Evolutionary conservation across 2,888 invertebrate species (phyloP).

Genomic region (Caenorhabditis sp.): DNA sequence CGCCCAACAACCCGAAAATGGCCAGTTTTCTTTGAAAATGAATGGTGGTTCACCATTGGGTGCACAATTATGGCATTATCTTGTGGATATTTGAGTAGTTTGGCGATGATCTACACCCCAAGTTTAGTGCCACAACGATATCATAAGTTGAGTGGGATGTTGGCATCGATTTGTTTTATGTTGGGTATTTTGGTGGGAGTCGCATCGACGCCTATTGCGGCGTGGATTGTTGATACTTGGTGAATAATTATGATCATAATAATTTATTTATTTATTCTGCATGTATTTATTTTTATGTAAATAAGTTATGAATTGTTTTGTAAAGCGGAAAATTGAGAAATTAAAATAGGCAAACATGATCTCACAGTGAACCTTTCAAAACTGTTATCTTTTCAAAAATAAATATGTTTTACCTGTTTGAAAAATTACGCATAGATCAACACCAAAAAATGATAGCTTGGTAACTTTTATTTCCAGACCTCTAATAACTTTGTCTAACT

Average conservation of each 20-base stretch:
- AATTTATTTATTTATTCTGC: neutral
- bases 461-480: too few species aligned
- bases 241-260: neutral
- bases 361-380: too few species aligned
- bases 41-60: slow-evolving; percentile 73
- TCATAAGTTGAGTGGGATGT: slow-evolving; percentile 51
- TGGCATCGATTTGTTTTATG: slow-evolving; percentile 50
- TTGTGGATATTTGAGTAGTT: slow-evolving; percentile 90
- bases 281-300: neutral
- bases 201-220: slow-evolving; percentile 43
- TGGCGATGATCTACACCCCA: slow-evolving; percentile 91
- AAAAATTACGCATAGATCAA: too few species aligned
- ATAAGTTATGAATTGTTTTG: too few species aligned
- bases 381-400: too few species aligned
- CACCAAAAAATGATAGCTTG: too few species aligned
- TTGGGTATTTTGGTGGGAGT: slow-evolving; percentile 48
- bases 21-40: slow-evolving; percentile 77
- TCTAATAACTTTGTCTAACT: too few species aligned
- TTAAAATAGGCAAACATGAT: too few species aligned
- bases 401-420: too few species aligned
- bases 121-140: slow-evolving; percentile 43
- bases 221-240: slow-evolving; percentile 26
- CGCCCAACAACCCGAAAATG: slow-evolving; percentile 74
- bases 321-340: too few species aligned
- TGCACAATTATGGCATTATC: slow-evolving; percentile 82